Evolutionary conservation across 2,797 vertebrate genomes (phyloP).

Genomic region (Ciconia nigra): DNA sequence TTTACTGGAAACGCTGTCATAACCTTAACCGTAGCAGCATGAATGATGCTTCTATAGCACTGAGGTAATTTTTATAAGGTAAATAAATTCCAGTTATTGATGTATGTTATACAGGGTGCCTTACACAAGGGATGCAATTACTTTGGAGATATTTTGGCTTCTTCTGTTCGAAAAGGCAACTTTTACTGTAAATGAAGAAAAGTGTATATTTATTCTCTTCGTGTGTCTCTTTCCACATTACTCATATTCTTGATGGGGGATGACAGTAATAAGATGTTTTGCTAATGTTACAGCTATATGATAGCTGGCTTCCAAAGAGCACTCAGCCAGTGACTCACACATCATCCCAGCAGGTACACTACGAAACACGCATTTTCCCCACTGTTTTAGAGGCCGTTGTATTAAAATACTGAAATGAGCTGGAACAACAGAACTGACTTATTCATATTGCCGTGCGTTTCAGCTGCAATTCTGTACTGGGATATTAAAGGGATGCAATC

Average conservation of each 20-base stretch:
- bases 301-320: neutral
- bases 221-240: slow-evolving; percentile 9
- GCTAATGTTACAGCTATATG: neutral
- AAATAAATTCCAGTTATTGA: slow-evolving; percentile 27
- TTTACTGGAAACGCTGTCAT: neutral
- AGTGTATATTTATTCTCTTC: slow-evolving; percentile 11
- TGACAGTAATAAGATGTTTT: slow-evolving; percentile 23
- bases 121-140: neutral
- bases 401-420: slow-evolving; percentile 26
- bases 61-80: slow-evolving; percentile 33
- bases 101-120: neutral
- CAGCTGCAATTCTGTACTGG: neutral
- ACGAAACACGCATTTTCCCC: neutral
- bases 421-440: neutral
- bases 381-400: neutral
- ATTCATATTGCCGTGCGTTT: neutral
- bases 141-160: neutral
- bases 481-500: neutral
- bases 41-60: slow-evolving; percentile 8
- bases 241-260: slow-evolving; percentile 15
- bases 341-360: neutral
- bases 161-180: neutral
- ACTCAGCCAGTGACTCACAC: neutral
- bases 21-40: neutral
- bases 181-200: neutral